Conservation (phyloP, 2,888 invertebrate species). For the Heliconius ismenius region DNA sequence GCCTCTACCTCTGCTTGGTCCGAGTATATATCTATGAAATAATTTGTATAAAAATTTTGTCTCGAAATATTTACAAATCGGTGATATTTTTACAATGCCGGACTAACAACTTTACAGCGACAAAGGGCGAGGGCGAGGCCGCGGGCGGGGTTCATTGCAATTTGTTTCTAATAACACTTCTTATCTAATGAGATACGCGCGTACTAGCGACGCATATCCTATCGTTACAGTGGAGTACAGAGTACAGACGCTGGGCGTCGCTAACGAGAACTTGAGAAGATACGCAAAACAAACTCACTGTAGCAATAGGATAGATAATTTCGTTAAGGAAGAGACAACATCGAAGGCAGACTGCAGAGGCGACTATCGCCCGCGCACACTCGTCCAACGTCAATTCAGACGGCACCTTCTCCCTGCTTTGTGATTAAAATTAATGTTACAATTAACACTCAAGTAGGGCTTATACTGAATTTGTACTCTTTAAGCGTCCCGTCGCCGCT, state of each 20-base stretch:
- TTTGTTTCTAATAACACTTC: conserved; percentile 78
- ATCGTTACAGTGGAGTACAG: conserved; percentile 69
- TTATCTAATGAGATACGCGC: conserved; percentile 73
- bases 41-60: conserved; percentile 80
- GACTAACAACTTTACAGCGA: conserved; percentile 74
- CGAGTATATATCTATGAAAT: conserved; percentile 74
- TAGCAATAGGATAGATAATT: conserved; percentile 74
- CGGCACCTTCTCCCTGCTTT: conserved; percentile 69
- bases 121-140: conserved; percentile 59
- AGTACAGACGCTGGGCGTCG: conserved; percentile 3
- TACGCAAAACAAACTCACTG: conserved; percentile 72
- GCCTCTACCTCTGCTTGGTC: conserved; percentile 61
- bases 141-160: conserved; percentile 61
- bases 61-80: conserved; percentile 78
- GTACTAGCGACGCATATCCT: conserved; percentile 72
- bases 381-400: conserved; percentile 57
- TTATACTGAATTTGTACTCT: conserved; percentile 89
- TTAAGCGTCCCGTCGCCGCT: conserved; percentile 76
- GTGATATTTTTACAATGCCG: conserved; percentile 76
- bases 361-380: conserved; percentile 65
- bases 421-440: conserved; percentile 74
- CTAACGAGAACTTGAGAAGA: conserved; percentile 60
- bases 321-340: conserved; percentile 76
- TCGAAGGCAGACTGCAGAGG: conserved; percentile 73
- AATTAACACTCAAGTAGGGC: conserved; percentile 80